Conservation (phyloP, 2,797 vertebrate genomes). For the Rachycentron canadum region DNA sequence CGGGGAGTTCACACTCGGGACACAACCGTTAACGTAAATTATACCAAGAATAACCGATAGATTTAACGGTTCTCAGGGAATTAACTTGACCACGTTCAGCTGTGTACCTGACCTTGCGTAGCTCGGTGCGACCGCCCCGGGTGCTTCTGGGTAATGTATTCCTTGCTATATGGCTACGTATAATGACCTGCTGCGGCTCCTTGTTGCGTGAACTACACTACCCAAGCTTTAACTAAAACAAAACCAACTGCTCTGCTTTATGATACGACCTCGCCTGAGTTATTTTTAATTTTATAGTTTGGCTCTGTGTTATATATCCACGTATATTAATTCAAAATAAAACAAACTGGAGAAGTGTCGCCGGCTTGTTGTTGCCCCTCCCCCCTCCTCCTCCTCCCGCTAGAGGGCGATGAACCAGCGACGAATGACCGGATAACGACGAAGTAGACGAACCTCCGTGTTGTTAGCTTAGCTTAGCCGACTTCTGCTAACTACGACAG, state of each 20-base stretch:
- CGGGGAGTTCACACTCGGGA: not conserved
- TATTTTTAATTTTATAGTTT: not conserved
- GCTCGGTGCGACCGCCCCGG: not conserved
- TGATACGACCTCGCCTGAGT: accelerated
- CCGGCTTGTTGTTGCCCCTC: not conserved
- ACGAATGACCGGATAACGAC: not conserved
- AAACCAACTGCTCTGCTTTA: too few species aligned
- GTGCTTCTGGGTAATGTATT: constrained; percentile 70
- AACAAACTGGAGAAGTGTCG: accelerated
- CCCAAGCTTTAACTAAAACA: constrained; percentile 17
- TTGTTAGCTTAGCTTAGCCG: constrained; percentile 35
- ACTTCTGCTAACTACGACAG: not conserved
- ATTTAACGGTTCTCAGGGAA: not conserved
- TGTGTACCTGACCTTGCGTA: constrained; percentile 65
- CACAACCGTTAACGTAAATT: not conserved
- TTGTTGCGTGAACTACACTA: constrained; percentile 61
- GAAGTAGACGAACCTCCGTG: not conserved
- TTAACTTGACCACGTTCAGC: not conserved
- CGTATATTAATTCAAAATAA: not conserved
- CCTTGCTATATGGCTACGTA: accelerated
- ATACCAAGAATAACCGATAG: accelerated
- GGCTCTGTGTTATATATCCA: not conserved
- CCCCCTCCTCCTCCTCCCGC: too few species aligned
- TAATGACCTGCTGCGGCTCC: accelerated
- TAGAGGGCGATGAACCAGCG: not conserved